Evolutionary conservation across 2,797 vertebrate genomes (phyloP).

Genomic region (Simalia tracyae): DNA sequence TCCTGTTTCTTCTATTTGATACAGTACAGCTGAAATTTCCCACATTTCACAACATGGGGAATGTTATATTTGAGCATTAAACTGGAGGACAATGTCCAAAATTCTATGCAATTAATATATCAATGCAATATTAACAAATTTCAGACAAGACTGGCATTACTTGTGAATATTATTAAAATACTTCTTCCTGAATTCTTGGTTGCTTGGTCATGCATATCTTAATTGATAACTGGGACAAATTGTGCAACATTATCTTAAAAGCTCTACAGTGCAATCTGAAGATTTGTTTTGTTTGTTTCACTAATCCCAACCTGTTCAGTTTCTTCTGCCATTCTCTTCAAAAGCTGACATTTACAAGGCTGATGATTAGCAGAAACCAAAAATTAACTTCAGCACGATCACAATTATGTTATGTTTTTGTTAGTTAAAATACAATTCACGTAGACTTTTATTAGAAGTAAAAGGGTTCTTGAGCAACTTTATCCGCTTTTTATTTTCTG

Average conservation of each 20-base stretch:
- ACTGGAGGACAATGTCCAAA: background rate
- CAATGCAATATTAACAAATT: background rate
- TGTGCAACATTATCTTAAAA: background rate
- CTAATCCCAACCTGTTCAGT: background rate
- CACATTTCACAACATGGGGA: background rate
- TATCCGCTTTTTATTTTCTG: background rate
- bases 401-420: background rate
- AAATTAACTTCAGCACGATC: background rate
- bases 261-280: background rate
- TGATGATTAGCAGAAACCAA: background rate
- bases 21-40: background rate
- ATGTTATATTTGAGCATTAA: background rate
- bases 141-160: background rate
- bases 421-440: background rate
- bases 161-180: background rate
- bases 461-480: background rate
- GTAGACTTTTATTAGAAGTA: background rate
- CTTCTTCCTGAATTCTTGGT: background rate
- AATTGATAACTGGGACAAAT: background rate
- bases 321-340: background rate
- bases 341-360: background rate
- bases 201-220: background rate
- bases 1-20: background rate
- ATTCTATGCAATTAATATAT: background rate
- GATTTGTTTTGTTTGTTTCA: background rate